Base-by-base conservation (phyloP, 2,113 vertebrate genomes). In the Megaceryle torquata region DNA sequence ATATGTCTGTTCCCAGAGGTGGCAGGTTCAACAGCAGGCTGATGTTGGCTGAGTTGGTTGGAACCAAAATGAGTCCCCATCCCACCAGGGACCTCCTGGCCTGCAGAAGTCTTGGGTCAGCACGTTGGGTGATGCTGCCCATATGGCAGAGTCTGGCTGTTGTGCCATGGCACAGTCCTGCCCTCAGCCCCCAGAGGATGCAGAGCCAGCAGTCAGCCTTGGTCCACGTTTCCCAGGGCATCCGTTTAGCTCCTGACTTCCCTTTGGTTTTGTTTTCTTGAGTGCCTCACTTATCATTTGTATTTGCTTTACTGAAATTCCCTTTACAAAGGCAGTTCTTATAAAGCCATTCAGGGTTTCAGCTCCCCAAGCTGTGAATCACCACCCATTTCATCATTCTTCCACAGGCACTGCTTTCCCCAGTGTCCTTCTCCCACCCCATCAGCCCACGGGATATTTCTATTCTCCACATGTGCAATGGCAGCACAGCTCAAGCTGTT, bases 121-220 rank as follows among this genome's bases (percentile, higher is more conserved):
- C 35, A 15, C 1, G 0, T 5, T 0, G 0, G 19, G 46, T 33
- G 77, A 35, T 20, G 22, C 10, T 41, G 41, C 11, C 59, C 22
- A 0, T 1, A 1, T 2, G 10, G 70, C 31, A 71, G 17, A 8
- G 13, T 3, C 6, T 1, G 2, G 70, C 43, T 65, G 46, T 10
- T 10, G 29, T 69, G 13, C 5, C 51, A 9, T 0, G 0, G 61
- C 50, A 8, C 24, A 1, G 54, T 24, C 41, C n/a, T 71, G 61
- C 11, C 57, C 35, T 56, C n/a, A 4, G 1, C 24, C 43, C n/a
- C 2, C 6, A 24, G 28, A 37, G 70, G 53, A 25, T 39, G 63
- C 63, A 70, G 75, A 88, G 63, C 0, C 7, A 28, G 16, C 2
- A 0, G 3, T 29, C 15, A 70, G 39, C 59, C 63, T 19, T 29